Base-by-base conservation (phyloP, 1,140 invertebrate genomes). In the Bombus picipes region DNA sequence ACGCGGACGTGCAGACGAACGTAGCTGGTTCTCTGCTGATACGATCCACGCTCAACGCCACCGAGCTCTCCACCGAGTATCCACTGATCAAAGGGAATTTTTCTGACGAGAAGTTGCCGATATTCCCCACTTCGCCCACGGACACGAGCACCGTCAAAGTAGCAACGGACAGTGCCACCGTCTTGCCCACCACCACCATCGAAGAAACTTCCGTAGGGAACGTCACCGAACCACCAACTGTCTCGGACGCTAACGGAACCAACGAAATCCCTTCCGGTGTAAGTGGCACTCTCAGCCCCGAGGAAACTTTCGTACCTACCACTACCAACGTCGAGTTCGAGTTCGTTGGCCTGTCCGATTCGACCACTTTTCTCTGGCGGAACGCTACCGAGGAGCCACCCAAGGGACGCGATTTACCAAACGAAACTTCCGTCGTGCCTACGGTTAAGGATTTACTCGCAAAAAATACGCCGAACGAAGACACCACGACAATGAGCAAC, bases 301-400 rank as follows among this genome's bases (percentile, higher is more conserved):
- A 84, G 25, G 86, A 90, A 87, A 86, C 13, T 65, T 79, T 81
- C 62, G 75, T 77, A 5, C 85, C 90, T 0, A 84, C 89, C 2
- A 92, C 92, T 1, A 89, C 92, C 0, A 87, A 80, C 4, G 74
- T 94, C 22, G 92, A 94, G 72, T 94, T 94, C 83, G 92, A 94
- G 43, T 94, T 95, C 72, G 88, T 94, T 10, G 92, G 90, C 1
- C 87, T 94, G 0, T 93, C 91, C 18, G 93, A 94, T 1, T 66
- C 88, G 0, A 74, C 70, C 0, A 59, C 66, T 18, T 28, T 34
- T 18, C 13, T 57, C 6, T n/a, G 5, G 25, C 47, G 22, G 2
- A 89, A 86, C 41, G 9, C 15, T 1, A 89, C 84, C 18, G 88
- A 89, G 5, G 34, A 34, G 2, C 22, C 13, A 8, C 2, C 47